Base-by-base conservation (phyloP, 2,888 invertebrate genomes). In the Pycnomerus fuliginosus region DNA sequence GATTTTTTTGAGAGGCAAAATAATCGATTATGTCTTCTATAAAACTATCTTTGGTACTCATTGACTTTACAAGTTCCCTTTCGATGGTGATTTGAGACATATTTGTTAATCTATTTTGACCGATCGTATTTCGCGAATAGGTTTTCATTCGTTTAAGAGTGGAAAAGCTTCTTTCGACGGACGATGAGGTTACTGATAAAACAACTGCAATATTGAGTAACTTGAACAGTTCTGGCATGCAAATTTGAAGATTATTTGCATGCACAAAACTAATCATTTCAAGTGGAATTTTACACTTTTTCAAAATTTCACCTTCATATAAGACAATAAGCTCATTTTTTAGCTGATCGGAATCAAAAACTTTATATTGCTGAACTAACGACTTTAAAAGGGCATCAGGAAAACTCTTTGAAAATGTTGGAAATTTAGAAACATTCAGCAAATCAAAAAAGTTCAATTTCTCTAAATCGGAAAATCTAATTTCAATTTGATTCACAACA, bases 111-210 rank as follows among this genome's bases (percentile, higher is more conserved):
- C 45, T 27, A 8, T 20, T 11, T 38, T 49, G 45, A 8, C 15
- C 12, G 7, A 46, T 46, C 3, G 29, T 22, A 34, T 44, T 44
- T 37, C 48, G 22, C 3, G 7, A 13, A 17, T 42, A 37, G 3
- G 41, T 32, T 49, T 49, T 49, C 27, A 49, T 38, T n/a, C 42
- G 41, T 25, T 46, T 48, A 11, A 46, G 29, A 3, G 42, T 17
- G 3, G 42, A 41, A 42, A 49, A 45, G 27, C 45, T 41, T 35
- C 41, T 41, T 41, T 48, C 48, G 11, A 37, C 41, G 15, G 44
- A 36, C 4, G 41, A 40, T 15, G 44, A 33, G 11, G 40, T 35
- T n/a, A 23, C 10, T 23, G 37, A 35, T 16, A 48, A 16, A 3
- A 36, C 16, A 12, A 48, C 27, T 16, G 44, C 39, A 37, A 48